Evolutionary conservation across 2,888 invertebrate genomes (phyloP), one percentile per base, ranked within the genome.

Genomic region (Rhopalosiphum nymphaeae): DNA sequence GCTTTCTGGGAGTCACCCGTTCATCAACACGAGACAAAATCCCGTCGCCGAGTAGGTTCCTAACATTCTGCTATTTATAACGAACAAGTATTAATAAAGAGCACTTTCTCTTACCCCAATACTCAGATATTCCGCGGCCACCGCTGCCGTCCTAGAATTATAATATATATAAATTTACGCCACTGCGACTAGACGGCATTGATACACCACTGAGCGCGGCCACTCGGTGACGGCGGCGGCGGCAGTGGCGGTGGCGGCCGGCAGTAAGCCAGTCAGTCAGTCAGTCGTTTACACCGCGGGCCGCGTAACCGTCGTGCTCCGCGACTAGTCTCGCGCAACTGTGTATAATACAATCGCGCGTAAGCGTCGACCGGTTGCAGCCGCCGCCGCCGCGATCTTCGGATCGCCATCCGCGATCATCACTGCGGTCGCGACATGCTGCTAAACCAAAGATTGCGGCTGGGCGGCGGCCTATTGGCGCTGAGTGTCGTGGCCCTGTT

Each of bases 401-500:
- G 36, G 78, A 56, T 88, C 88, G 5, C 56, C 42, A 29, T 53
- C 49, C 67, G 3, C 89, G 44, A 36, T 42, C 89, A 57, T 89
- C 13, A 42, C 42, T 36, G 78, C 26, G 56, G 42, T 42, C 57
- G 29, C 46, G 25, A 46, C n/a, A 67, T 91, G 87, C 67, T 67
- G 87, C 26, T 92, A 49, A 92, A 53, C 85, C 94, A 92, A 87
- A 85, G 91, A 36, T 36, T 61, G 10, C 92, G 49, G 87, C 16
- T 92, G 86, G 87, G 87, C 86, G 61, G 92, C 67, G 87, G 92
- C 46, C 92, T 92, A 36, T 36, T 92, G 46, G 92, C 92, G 88
- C 88, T 89, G 56, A 86, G 94, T 46, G 85, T 91, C 78, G 94
- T 91, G 36, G 91, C 92, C 16, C 36, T 93, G 26, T 89, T 89